phyloP scores from a whole-genome alignment of 2,113 vertebrate genomes.

The Daboia siamensis region DNA sequence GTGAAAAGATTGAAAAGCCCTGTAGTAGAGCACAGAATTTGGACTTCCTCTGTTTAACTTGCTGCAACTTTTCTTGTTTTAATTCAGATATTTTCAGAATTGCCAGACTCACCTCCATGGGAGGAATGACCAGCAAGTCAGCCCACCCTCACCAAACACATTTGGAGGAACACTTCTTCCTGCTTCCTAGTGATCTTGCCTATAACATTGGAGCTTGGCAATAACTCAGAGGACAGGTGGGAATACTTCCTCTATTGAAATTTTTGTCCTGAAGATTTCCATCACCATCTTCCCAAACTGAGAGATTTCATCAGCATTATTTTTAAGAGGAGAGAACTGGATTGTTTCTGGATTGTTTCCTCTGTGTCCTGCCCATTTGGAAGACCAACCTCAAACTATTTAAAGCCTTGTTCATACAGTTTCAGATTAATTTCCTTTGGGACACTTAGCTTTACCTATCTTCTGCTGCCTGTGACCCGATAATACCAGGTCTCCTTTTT shows the following conservation, averaged over 20 bases:
- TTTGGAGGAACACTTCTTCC: not conserved
- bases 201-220: not conserved
- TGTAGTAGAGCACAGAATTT: not conserved
- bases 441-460: not conserved
- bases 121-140: not conserved
- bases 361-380: too few species aligned
- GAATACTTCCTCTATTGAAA: not conserved
- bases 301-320: not conserved
- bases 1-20: too few species aligned
- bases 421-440: not conserved
- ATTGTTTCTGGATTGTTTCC: too few species aligned
- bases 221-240: not conserved
- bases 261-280: not conserved
- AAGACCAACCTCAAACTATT: not conserved
- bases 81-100: not conserved
- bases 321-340: not conserved
- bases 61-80: not conserved
- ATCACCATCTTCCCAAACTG: not conserved
- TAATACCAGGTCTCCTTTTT: not conserved
- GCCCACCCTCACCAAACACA: not conserved
- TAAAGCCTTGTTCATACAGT: not conserved
- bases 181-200: not conserved
- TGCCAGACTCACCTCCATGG: not conserved
- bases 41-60: not conserved
- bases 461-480: not conserved